A percentile compares a stretch with the other conserved stretches of the same genome.
phyloP scores from a whole-genome alignment of 2,797 vertebrate genomes.

The Tauraco hartlaubi region DNA sequence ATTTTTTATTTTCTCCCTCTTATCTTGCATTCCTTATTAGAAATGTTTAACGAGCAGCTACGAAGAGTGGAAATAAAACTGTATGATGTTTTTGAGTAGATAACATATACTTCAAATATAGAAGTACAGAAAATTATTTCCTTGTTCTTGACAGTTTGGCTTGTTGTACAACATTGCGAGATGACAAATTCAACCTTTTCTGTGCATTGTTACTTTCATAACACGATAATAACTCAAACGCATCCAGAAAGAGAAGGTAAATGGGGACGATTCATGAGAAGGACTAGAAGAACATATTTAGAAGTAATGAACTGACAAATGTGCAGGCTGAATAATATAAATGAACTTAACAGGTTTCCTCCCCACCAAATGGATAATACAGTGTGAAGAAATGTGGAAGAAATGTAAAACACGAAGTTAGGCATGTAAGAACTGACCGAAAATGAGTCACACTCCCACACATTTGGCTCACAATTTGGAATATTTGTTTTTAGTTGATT shows the following conservation, averaged over 20 bases:
- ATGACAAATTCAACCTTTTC: constrained; percentile 30
- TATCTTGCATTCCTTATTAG: constrained; percentile 42
- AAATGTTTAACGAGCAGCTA: constrained; percentile 21
- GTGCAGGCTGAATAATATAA: not conserved
- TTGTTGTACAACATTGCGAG: not conserved
- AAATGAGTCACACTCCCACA: constrained; percentile 47
- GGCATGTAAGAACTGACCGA: constrained; percentile 21
- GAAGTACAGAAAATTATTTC: constrained; percentile 29
- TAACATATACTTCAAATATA: not conserved
- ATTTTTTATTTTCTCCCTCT: constrained; percentile 23
- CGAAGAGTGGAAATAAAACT: constrained; percentile 22
- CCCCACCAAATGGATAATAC: not conserved
- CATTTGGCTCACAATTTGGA: not conserved
- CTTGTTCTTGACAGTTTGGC: constrained; percentile 19
- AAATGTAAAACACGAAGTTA: constrained; percentile 18
- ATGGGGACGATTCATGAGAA: not conserved
- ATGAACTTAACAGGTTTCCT: constrained; percentile 4
- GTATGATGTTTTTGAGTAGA: not conserved
- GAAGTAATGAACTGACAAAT: constrained; percentile 26
- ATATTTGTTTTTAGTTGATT: constrained; percentile 45
- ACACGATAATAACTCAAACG: not conserved
- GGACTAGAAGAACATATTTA: constrained; percentile 1
- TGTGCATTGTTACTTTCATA: not conserved
- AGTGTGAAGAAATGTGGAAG: constrained; percentile 37
- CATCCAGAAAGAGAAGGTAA: constrained; percentile 6